phyloP scores from a whole-genome alignment of 2,113 vertebrate species.

The Gambusia affinis region DNA sequence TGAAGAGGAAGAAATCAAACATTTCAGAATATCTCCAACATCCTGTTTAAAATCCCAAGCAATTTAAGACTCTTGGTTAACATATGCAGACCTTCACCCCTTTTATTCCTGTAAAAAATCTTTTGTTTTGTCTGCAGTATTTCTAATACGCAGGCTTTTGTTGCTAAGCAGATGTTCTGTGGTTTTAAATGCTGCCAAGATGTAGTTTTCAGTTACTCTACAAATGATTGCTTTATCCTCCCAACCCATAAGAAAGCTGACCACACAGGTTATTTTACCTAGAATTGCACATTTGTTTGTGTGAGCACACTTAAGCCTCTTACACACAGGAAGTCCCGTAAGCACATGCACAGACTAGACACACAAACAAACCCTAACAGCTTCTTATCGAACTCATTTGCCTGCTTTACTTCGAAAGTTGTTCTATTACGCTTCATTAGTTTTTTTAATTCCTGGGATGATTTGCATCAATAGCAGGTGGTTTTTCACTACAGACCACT shows the following conservation, averaged over 20 bases:
- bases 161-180: slow-evolving; percentile 11
- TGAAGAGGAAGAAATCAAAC: slow-evolving; percentile 65
- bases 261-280: slow-evolving; percentile 61
- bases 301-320: slow-evolving; percentile 57
- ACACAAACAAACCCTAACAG: slow-evolving; percentile 53
- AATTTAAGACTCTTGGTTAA: neutral
- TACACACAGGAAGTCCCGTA: slow-evolving; percentile 70
- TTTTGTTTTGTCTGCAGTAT: slow-evolving; percentile 18
- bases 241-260: slow-evolving; percentile 15
- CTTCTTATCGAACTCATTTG: slow-evolving; percentile 16
- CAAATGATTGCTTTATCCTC: slow-evolving; percentile 51
- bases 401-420: slow-evolving; percentile 40
- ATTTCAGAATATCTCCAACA: slow-evolving; percentile 41
- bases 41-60: slow-evolving; percentile 51
- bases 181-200: slow-evolving; percentile 8
- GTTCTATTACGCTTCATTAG: neutral
- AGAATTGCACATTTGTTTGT: slow-evolving; percentile 55
- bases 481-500: neutral
- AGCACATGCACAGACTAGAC: slow-evolving; percentile 45
- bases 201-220: slow-evolving; percentile 68
- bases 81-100: neutral
- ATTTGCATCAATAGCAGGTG: slow-evolving; percentile 4
- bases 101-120: neutral
- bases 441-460: slow-evolving; percentile 15
- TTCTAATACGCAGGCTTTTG: slow-evolving; percentile 4